Percentiles rank a stretch among this genome's conserved stretches.
These are phyloP conservation scores for Malachius bipustulatus DNA, from an alignment of 2,888 invertebrate species.

Conservation along the genomic window DNA sequence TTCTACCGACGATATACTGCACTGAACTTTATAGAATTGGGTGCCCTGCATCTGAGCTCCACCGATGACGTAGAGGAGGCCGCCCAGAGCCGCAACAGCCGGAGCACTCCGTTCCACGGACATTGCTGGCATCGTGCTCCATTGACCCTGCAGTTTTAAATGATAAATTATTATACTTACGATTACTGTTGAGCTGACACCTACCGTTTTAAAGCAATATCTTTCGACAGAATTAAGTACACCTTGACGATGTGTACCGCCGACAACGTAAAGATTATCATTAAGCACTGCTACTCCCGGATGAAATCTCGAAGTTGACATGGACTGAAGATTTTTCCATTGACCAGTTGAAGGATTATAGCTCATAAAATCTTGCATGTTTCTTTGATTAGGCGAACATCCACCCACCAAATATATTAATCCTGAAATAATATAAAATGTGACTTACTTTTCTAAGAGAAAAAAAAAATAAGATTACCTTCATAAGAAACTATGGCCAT, in stretches of 20 bases:
- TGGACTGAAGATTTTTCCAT: slow-evolving; percentile 64
- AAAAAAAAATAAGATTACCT: slow-evolving; percentile 38
- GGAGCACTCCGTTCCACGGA: slow-evolving; percentile 67
- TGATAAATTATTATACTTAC: too few relatives aligned
- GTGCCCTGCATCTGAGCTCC: slow-evolving; percentile 72
- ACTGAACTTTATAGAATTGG: slow-evolving; percentile 74
- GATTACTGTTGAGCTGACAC: slow-evolving; percentile 15
- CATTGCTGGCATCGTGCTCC: slow-evolving; percentile 67
- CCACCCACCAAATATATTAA: slow-evolving; percentile 87
- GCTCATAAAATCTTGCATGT: slow-evolving; percentile 67
- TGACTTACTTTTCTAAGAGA: slow-evolving; percentile 1
- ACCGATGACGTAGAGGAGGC: slow-evolving; percentile 71
- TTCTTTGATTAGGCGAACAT: slow-evolving; percentile 67
- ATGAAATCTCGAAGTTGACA: slow-evolving; percentile 75
- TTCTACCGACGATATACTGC: slow-evolving; percentile 73
- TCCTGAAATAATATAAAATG: slow-evolving; percentile 38
- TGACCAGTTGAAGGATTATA: slow-evolving; percentile 71
- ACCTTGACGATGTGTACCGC: slow-evolving; percentile 74
- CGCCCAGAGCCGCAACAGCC: slow-evolving; percentile 75
- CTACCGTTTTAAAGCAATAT: slow-evolving; percentile 68
- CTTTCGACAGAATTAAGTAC: slow-evolving; percentile 73
- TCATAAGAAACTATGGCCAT: slow-evolving; percentile 82
- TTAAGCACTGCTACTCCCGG: slow-evolving; percentile 82
- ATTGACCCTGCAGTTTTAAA: slow-evolving; percentile 58
- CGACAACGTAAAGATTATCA: slow-evolving; percentile 75